These are phyloP conservation scores for Formicarius rufipectus DNA, from an alignment of 2,113 vertebrate species.

Conservation along the genomic window DNA sequence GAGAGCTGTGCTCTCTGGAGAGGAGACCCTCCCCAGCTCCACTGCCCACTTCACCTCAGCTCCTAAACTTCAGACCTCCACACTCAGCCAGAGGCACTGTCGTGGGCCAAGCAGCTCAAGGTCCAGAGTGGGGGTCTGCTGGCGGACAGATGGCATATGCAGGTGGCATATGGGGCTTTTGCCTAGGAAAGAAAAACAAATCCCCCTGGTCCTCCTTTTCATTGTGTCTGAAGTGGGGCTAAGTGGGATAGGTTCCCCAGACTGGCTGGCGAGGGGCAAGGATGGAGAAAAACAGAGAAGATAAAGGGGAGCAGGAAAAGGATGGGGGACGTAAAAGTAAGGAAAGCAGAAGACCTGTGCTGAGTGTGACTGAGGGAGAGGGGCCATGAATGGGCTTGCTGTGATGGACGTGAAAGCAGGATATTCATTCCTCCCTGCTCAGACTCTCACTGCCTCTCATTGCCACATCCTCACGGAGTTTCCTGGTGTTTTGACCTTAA, in stretches of 20 bases:
- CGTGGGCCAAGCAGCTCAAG: rapidly evolving
- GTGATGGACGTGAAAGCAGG: background rate
- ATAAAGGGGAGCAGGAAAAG: background rate
- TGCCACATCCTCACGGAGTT: conserved; percentile 21
- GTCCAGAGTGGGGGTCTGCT: background rate
- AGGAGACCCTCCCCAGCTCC: rapidly evolving
- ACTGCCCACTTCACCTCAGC: background rate
- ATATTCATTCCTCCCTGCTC: background rate
- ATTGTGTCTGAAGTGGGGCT: background rate
- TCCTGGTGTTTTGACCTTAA: conserved; percentile 38
- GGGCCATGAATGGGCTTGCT: background rate
- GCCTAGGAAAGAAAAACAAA: background rate
- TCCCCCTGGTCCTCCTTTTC: background rate
- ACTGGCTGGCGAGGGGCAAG: background rate
- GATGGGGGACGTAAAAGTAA: background rate
- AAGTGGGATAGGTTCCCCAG: background rate
- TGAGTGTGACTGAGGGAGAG: background rate
- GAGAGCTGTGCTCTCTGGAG: background rate
- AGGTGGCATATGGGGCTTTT: background rate
- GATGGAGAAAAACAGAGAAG: background rate
- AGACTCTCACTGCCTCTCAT: background rate
- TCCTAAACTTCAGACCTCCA: background rate
- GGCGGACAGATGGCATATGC: background rate
- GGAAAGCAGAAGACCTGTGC: background rate
- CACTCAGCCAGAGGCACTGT: background rate